Evolutionary conservation across 2,888 invertebrate genomes (phyloP).

Genomic region (Vesta saturnalis): DNA sequence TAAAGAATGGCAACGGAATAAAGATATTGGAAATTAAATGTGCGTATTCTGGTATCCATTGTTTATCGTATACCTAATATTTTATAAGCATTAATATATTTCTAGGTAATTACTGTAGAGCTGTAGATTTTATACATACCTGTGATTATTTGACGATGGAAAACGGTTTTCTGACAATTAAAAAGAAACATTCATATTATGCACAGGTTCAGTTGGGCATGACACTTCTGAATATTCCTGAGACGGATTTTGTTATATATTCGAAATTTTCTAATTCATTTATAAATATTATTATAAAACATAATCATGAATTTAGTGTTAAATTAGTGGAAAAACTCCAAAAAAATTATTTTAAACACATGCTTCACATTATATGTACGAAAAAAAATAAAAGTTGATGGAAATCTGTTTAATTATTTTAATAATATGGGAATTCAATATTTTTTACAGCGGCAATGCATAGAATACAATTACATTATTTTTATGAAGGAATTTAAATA

Average conservation of each 20-base stretch:
- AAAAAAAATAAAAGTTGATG: not conserved
- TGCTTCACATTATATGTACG: not conserved
- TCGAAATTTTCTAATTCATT: not conserved
- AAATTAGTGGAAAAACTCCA: not conserved
- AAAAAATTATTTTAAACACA: not conserved
- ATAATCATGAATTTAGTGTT: not conserved
- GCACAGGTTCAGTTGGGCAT: no score
- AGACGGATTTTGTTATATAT: not conserved
- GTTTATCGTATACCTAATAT: no score
- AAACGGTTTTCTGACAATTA: not conserved
- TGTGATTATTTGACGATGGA: not conserved
- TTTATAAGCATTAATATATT: no score
- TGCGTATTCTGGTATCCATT: not conserved
- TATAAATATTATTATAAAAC: not conserved
- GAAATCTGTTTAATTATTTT: no score
- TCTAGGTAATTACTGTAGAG: not conserved
- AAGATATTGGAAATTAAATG: slow-evolving; percentile 18
- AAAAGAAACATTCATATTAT: slow-evolving; percentile 7
- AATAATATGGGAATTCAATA: no score
- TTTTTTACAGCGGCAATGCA: no score
- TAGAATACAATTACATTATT: no score
- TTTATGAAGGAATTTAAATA: no score
- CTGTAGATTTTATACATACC: not conserved
- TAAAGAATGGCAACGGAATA: not conserved
- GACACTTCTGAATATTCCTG: not conserved